Evolutionary conservation across 1,140 invertebrate species (phyloP).

Genomic region (Wasmannia auropunctata): DNA sequence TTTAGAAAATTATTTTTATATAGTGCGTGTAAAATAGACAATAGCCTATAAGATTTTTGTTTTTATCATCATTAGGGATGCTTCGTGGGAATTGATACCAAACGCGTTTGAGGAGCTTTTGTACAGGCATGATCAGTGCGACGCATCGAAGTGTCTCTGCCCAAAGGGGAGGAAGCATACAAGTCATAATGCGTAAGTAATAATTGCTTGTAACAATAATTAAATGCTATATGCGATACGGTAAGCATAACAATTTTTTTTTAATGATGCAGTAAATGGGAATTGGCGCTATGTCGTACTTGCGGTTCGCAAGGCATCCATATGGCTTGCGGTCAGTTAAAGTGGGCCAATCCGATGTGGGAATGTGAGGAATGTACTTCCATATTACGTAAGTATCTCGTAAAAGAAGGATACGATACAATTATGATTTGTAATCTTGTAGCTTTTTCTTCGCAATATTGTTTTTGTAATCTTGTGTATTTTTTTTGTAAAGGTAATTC

Average conservation of each 20-base stretch:
- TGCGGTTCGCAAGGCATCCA: constrained; percentile 88
- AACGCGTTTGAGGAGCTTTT: constrained; percentile 88
- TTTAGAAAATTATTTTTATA: no score
- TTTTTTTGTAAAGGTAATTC: constrained; percentile 45
- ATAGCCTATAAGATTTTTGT: background rate
- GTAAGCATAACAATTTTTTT: background rate
- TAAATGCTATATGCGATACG: background rate
- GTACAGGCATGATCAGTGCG: constrained; percentile 87
- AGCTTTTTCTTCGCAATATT: no score
- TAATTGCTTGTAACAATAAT: background rate
- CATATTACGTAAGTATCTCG: constrained; percentile 72
- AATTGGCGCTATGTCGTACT: constrained; percentile 85
- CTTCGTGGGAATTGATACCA: constrained; percentile 89
- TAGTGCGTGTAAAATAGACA: background rate
- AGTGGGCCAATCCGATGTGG: constrained; percentile 79
- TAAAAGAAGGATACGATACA: background rate
- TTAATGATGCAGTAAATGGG: constrained; percentile 85
- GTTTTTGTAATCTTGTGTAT: background rate
- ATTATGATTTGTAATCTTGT: background rate
- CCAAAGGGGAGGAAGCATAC: constrained; percentile 86
- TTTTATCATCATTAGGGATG: constrained; percentile 85
- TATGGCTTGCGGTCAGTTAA: constrained; percentile 83
- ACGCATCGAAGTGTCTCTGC: constrained; percentile 86
- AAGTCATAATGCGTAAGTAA: constrained; percentile 84
- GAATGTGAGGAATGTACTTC: constrained; percentile 80